These are phyloP conservation scores for Hesperia comma DNA, from an alignment of 2,888 invertebrate species.

Conservation along the genomic window DNA sequence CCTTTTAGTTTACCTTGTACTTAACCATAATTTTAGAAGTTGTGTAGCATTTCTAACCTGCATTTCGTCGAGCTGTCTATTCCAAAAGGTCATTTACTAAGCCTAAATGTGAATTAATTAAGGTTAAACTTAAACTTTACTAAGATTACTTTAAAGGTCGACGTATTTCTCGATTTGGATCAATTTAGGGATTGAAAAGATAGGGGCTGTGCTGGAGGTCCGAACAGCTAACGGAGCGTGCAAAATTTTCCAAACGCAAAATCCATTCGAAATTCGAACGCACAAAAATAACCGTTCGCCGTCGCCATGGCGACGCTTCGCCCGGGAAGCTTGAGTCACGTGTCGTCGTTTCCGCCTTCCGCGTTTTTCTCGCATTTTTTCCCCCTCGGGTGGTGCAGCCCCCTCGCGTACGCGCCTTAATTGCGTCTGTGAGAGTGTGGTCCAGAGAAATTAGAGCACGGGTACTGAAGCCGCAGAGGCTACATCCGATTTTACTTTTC, in stretches of 20 bases:
- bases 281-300: constrained; percentile 49
- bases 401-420: constrained; percentile 81
- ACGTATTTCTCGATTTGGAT: too few species aligned
- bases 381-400: constrained; percentile 49
- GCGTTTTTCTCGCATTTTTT: constrained; percentile 81
- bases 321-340: constrained; percentile 82
- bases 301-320: constrained; percentile 70
- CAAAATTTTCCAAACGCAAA: constrained; percentile 22
- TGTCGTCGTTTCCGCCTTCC: constrained; percentile 80
- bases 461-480: constrained; percentile 61
- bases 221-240: background rate
- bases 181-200: background rate
- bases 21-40: too few species aligned
- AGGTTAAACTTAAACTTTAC: too few species aligned
- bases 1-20: too few species aligned
- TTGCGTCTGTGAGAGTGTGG: constrained; percentile 84
- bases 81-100: too few species aligned
- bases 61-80: too few species aligned
- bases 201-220: background rate
- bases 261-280: constrained; percentile 39
- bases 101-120: too few species aligned
- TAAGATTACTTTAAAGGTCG: too few species aligned
- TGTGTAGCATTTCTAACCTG: too few species aligned
- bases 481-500: constrained; percentile 14
- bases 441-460: constrained; percentile 81